Percentiles rank a stretch among this genome's conserved stretches.
These are phyloP conservation scores for Lycaon pictus DNA, from an alignment of 2,113 vertebrate species.

Conservation along the genomic window DNA sequence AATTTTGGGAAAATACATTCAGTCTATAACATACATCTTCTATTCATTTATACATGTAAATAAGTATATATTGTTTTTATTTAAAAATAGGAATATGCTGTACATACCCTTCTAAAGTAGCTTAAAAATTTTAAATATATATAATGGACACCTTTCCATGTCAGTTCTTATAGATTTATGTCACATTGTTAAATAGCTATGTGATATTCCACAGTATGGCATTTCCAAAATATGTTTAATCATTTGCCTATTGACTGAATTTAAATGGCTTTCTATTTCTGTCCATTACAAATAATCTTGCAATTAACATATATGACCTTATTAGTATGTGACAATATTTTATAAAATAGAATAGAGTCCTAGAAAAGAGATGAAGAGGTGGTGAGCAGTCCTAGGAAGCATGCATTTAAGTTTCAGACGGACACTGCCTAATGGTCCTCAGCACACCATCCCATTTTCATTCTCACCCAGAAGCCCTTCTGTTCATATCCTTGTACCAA, in stretches of 20 bases:
- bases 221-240: constrained; percentile 1
- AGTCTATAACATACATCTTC: background rate
- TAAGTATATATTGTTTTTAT: background rate
- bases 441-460: background rate
- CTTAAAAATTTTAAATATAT: constrained; percentile 49
- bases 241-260: background rate
- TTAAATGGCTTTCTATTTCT: background rate
- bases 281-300: background rate
- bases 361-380: background rate
- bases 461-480: background rate
- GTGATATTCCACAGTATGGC: background rate
- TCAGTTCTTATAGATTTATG: background rate
- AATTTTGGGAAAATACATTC: background rate
- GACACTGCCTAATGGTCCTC: background rate
- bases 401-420: background rate
- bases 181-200: background rate
- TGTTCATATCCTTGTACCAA: background rate
- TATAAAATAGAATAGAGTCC: background rate
- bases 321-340: background rate
- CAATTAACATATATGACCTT: background rate
- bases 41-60: background rate
- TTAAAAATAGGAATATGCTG: constrained; percentile 15
- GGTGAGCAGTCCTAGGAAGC: background rate
- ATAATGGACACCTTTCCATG: background rate
- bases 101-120: background rate